Conservation (phyloP, 2,797 vertebrate species). For the Sciaenops ocellatus region DNA sequence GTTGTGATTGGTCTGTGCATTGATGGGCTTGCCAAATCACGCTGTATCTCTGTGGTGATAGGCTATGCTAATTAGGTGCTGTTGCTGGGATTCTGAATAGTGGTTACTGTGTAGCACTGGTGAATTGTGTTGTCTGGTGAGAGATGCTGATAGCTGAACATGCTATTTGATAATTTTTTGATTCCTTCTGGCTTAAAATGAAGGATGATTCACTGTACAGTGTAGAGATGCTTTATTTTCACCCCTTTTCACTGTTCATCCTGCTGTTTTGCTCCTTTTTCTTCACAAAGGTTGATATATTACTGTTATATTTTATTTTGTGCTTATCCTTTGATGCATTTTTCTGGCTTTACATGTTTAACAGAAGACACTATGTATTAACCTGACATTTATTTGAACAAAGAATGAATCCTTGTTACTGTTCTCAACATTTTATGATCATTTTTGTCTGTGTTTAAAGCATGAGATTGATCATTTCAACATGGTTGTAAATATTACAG, state of each 20-base stretch:
- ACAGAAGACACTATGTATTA: slow-evolving; percentile 54
- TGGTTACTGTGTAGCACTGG: slow-evolving; percentile 92
- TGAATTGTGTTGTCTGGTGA: slow-evolving; percentile 97
- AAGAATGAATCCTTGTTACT: slow-evolving; percentile 45
- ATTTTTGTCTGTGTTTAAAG: slow-evolving; percentile 25
- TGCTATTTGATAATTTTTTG: slow-evolving; percentile 93
- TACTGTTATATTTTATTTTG: slow-evolving; percentile 65
- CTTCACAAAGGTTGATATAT: slow-evolving; percentile 78
- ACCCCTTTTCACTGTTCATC: slow-evolving; percentile 77
- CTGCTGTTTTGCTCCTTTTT: slow-evolving; percentile 75
- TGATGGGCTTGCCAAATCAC: slow-evolving; percentile 92
- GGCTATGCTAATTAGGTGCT: slow-evolving; percentile 99
- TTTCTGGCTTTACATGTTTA: slow-evolving; percentile 51
- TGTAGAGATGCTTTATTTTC: slow-evolving; percentile 81
- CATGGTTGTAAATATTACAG: slow-evolving; percentile 47
- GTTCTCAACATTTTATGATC: slow-evolving; percentile 31
- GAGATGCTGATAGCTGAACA: slow-evolving; percentile 96
- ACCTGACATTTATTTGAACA: slow-evolving; percentile 47
- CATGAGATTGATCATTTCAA: slow-evolving; percentile 46
- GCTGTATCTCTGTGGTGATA: slow-evolving; percentile 92
- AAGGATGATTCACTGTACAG: slow-evolving; percentile 85
- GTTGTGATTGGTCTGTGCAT: slow-evolving; percentile 91
- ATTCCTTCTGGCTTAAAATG: slow-evolving; percentile 86
- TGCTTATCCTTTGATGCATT: slow-evolving; percentile 66
- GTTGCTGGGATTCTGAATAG: slow-evolving; percentile 98